Conservation (phyloP, 2,888 invertebrate species). For the Mesorhabditis belari region DNA sequence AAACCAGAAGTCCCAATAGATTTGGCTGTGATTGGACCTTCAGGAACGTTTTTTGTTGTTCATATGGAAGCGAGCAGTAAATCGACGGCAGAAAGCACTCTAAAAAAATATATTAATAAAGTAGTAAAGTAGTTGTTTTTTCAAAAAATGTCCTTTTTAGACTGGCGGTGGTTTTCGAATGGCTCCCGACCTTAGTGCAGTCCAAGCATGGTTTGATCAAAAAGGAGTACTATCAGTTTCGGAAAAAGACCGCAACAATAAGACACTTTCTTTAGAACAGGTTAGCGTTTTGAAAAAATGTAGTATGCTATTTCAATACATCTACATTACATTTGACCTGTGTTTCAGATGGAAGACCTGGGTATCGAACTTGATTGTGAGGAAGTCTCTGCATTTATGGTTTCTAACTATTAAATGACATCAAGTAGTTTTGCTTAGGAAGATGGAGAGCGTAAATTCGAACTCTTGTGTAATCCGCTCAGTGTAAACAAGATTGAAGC, state of each 20-base stretch:
- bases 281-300: slow-evolving; percentile 1
- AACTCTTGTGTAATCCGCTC: slow-evolving; percentile 29
- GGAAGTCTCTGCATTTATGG: slow-evolving; percentile 15
- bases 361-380: slow-evolving; percentile 48
- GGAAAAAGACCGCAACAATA: slow-evolving; percentile 14
- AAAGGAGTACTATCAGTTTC: slow-evolving; percentile 28
- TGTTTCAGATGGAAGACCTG: slow-evolving; percentile 35
- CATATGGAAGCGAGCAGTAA: slow-evolving; percentile 38
- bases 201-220: slow-evolving; percentile 40
- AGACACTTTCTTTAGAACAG: slow-evolving; percentile 21
- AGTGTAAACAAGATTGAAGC: slow-evolving; percentile 23
- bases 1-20: slow-evolving; percentile 36
- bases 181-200: slow-evolving; percentile 26
- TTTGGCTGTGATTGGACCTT: slow-evolving; percentile 44
- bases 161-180: slow-evolving; percentile 37
- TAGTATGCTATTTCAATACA: background rate
- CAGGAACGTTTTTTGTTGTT: slow-evolving; percentile 42
- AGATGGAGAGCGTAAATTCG: slow-evolving; percentile 24
- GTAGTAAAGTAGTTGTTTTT: slow-evolving; percentile 15
- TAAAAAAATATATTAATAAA: slow-evolving; percentile 41
- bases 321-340: background rate
- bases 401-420: background rate
- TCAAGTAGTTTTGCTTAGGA: slow-evolving; percentile 13
- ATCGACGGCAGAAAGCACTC: slow-evolving; percentile 22
- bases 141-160: background rate